Base-by-base conservation (phyloP, 2,797 vertebrate species). In the Falco concolor region DNA sequence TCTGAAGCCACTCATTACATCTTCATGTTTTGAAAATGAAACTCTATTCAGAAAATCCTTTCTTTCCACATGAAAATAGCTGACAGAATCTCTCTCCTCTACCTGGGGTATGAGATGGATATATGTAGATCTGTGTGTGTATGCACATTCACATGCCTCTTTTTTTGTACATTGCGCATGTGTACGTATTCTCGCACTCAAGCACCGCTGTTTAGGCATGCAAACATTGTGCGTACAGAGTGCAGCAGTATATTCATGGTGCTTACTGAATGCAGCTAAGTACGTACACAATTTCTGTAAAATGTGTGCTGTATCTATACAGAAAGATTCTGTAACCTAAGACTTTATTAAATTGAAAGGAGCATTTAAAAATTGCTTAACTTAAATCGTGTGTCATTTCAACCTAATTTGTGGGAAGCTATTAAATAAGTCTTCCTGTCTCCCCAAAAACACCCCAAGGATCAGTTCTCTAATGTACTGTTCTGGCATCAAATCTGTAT, bases 401-500 rank as follows among this genome's bases (percentile, higher is more conserved):
- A 93, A 94, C 95, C 89, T 95, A 80, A 97, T 96, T 96, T 96
- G 85, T 95, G 82, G 82, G 70, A 97, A 96, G 85, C 88, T 85
- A 90, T 96, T 98, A 96, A 95, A 95, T 96, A 89, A 87, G 89
- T 95, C 90, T 96, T 95, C 56, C 86, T 90, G 89, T 90, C 92
- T 96, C 79, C 93, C 93, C 92, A 3, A 96, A 97, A 97, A 96
- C 93, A 97, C 95, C 95, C 93, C 91, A 96, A 98, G 97, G 97
- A 98, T 97, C 91, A 36, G 87, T 95, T 97, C 97, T 97, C 68
- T 97, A 97, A 97, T 92, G 91, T 90, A 89, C 95, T 90, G 69
- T 75, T 96, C 91, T 96, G 78, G 84, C 50, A 80, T 97, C 96
- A 96, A 87, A 97, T 97, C 96, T 95, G 88, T 96, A 97, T 91